Percentiles rank a stretch among this genome's conserved stretches.
Evolutionary conservation across 2,797 vertebrate species (phyloP).

Genomic region (Poecilia gillii): DNA sequence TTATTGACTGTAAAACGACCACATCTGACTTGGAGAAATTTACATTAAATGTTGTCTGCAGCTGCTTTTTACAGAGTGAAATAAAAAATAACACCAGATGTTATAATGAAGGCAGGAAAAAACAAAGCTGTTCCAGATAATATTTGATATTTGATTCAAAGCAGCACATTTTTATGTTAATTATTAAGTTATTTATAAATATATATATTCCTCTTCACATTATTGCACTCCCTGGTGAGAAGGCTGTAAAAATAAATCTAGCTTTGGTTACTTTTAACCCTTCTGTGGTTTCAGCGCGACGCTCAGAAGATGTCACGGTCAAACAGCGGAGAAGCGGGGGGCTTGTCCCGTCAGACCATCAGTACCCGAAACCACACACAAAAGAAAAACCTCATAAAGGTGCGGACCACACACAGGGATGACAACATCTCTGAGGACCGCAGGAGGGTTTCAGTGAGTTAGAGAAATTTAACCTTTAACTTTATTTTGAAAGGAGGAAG

Average conservation of each 20-base stretch:
- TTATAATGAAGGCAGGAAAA: slow-evolving; percentile 4
- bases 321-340: too few relatives aligned
- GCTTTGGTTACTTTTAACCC: not conserved
- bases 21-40: slow-evolving; percentile 27
- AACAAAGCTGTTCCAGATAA: slow-evolving; percentile 8
- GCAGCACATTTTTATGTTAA: slow-evolving; percentile 8
- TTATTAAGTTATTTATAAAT: slow-evolving; percentile 1
- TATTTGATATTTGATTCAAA: not conserved
- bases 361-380: too few relatives aligned
- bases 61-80: slow-evolving; percentile 8
- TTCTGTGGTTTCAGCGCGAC: too few relatives aligned
- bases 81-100: slow-evolving; percentile 31
- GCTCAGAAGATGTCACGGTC: too few relatives aligned
- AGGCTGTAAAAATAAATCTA: not conserved
- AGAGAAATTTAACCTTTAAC: not conserved
- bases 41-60: slow-evolving; percentile 11
- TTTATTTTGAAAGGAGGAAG: not conserved
- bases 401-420: too few relatives aligned
- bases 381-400: too few relatives aligned
- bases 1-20: slow-evolving; percentile 27
- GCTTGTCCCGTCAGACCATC: too few relatives aligned
- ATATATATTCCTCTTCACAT: not conserved
- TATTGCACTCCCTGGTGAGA: not conserved
- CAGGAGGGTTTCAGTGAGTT: too few relatives aligned
- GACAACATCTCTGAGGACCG: too few relatives aligned